These are phyloP conservation scores for Drosophila nebulosa DNA, from an alignment of 1,140 invertebrate genomes.

Conservation along the genomic window DNA sequence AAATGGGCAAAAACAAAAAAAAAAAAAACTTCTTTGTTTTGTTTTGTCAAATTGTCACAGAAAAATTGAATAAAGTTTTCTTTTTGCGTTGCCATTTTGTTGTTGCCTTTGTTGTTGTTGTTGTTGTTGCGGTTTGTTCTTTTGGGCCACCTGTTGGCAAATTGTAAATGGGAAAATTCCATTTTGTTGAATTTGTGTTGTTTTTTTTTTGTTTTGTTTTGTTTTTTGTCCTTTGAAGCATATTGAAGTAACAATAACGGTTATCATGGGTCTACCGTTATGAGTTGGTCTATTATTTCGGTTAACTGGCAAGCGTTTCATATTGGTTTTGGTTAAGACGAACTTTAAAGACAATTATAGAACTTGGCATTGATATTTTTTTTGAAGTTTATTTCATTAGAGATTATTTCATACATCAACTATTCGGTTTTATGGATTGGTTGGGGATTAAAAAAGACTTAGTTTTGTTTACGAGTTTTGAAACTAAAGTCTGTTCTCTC, in stretches of 20 bases:
- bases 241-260: neutral
- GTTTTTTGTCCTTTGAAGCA: neutral
- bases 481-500: neutral
- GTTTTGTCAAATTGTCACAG: constrained; percentile 50
- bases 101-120: neutral
- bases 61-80: constrained; percentile 61
- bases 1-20: neutral
- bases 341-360: too few relatives aligned
- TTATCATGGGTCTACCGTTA: too few relatives aligned
- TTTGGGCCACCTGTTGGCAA: constrained; percentile 38
- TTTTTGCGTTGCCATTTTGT: constrained; percentile 14
- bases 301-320: too few relatives aligned
- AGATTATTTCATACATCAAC: too few relatives aligned
- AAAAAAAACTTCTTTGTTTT: constrained; percentile 36
- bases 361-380: too few relatives aligned
- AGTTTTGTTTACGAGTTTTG: too few relatives aligned
- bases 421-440: too few relatives aligned
- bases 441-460: too few relatives aligned
- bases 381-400: too few relatives aligned
- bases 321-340: too few relatives aligned
- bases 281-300: too few relatives aligned
- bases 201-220: neutral
- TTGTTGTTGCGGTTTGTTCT: neutral
- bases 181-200: neutral
- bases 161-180: neutral